phyloP scores from a whole-genome alignment of 2,797 vertebrate genomes.

The Manis pentadactyla region DNA sequence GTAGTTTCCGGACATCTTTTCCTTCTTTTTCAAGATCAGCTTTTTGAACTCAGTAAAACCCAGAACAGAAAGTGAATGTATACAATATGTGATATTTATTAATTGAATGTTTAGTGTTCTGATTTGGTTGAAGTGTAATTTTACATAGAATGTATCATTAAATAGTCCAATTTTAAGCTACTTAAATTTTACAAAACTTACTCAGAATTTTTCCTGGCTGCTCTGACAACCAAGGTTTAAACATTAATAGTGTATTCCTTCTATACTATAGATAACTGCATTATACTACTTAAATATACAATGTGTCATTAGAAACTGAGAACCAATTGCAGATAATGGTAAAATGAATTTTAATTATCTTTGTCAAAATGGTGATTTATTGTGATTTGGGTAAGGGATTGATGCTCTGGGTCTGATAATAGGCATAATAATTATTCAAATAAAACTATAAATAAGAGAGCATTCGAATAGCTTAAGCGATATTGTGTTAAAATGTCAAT shows the following conservation, averaged over 20 bases:
- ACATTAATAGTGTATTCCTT: neutral
- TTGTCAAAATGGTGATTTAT: neutral
- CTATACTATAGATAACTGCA: neutral
- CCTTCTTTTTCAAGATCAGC: neutral
- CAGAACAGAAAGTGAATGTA: neutral
- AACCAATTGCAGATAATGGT: neutral
- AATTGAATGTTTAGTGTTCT: constrained; percentile 17
- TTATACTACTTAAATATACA: neutral
- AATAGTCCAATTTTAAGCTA: neutral
- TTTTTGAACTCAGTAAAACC: neutral
- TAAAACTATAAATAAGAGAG: neutral
- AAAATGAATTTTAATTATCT: neutral
- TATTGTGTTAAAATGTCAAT: neutral
- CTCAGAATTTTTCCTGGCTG: neutral
- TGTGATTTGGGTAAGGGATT: neutral
- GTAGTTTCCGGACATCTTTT: neutral
- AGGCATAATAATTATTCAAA: neutral
- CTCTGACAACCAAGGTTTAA: neutral
- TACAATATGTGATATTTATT: neutral
- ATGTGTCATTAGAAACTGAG: neutral
- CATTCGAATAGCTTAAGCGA: neutral
- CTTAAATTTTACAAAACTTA: neutral
- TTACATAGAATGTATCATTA: neutral
- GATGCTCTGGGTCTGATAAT: neutral
- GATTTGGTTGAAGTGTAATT: neutral